These are phyloP conservation scores for Arbacia lixula DNA, from an alignment of 53 echinoderm and acorn worm species.

Conservation along the genomic window DNA sequence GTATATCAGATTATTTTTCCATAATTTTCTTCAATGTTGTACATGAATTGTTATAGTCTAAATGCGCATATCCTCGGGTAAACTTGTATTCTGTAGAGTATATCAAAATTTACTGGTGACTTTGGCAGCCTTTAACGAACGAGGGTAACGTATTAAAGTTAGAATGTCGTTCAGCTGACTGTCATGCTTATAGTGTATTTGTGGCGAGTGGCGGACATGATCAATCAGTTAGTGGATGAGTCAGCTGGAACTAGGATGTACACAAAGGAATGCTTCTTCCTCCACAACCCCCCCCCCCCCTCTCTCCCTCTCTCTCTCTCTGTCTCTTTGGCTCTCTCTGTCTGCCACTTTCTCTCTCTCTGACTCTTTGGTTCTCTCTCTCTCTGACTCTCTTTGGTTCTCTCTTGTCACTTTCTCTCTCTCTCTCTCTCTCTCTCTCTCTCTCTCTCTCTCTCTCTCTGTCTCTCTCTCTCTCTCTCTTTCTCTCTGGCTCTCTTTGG, in stretches of 20 bases:
- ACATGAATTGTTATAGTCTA: no score
- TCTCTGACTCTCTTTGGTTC: background rate
- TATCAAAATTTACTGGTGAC: no score
- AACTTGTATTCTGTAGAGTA: no score
- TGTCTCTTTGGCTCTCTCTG: background rate
- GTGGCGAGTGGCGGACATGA: slow-evolving; percentile 27
- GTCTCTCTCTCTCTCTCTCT: background rate
- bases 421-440: background rate
- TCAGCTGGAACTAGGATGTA: background rate
- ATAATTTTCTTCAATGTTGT: no score
- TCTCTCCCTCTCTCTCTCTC: background rate
- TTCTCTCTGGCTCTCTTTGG: background rate
- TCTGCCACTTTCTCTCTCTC: background rate
- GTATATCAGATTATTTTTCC: no score
- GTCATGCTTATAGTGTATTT: background rate
- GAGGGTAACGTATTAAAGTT: background rate
- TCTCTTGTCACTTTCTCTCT: background rate
- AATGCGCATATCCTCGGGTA: no score
- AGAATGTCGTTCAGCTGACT: background rate
- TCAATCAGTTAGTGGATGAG: slow-evolving; percentile 20
- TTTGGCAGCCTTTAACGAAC: no score
- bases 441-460: background rate
- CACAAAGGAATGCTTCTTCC: slow-evolving; percentile 14
- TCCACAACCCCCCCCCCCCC: background rate
- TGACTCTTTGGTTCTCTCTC: background rate